Evolutionary conservation across 64 coral and sea anemone genomes (phyloP), one percentile per base, ranked within the genome.

Genomic region (Dendrophyllia cribrosa): DNA sequence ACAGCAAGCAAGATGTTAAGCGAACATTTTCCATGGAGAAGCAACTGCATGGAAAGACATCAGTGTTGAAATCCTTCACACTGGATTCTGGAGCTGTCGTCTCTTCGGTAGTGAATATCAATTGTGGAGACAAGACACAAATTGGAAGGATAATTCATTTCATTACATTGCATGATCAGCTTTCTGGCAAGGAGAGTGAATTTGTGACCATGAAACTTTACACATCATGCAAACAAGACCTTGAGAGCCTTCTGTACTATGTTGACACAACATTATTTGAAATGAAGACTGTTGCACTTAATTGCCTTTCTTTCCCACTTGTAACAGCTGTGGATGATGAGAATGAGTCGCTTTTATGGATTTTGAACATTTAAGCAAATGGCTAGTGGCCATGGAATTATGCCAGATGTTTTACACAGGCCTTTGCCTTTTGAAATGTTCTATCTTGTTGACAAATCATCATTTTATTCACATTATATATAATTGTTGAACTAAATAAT

Each of bases 81-180:
- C 22, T 70, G 67, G 67, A 70, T 70, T 70, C 67, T 70, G 67
- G 67, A 70, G 67, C 22, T 70, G 67, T 70, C 5, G 67, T 70
- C 67, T 70, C 67, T 70, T 70, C 20, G 9, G 67, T 70, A 21
- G 67, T 25, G 22, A 70, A 70, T 11, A 70, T 70, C 22, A 25
- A 6, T 70, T 70, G 20, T 70, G 67, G 0, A 70, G 67, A 70
- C 67, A 70, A 70, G 6, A 3, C 22, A 23, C 67, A 70, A 70
- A 70, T 70, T 70, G 67, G 67, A 70, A 70, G 20, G 67, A 70
- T 70, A 70, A 70, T 20, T 70, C 67, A 70, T 21, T 70, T 70
- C 24, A 20, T 70, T 5, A 70, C n/a, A 34, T 9, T 70, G 67
- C 22, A 70, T 70, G 67, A 70, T 70, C 67, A 70, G 22, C 67